Conservation (phyloP, 2,797 vertebrate genomes). For the Oreochromis mossambicus region DNA sequence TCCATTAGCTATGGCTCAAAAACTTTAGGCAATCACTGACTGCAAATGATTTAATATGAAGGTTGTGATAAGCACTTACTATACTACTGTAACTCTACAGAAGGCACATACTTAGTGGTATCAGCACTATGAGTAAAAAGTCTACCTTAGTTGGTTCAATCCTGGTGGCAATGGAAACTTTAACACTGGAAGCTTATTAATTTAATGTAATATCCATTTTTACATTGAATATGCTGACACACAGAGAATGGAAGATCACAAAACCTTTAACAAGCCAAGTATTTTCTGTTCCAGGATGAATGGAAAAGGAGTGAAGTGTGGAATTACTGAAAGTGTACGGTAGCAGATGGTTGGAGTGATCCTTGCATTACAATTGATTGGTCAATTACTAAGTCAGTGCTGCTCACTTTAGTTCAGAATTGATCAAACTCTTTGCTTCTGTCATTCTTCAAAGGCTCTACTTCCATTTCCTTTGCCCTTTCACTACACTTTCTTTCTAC, state of each 20-base stretch:
- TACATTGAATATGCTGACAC: not conserved
- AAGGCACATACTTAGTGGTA: not conserved
- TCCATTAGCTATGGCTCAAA: not conserved
- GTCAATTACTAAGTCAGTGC: constrained; percentile 19
- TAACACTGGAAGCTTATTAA: not conserved
- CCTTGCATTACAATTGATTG: constrained; percentile 42
- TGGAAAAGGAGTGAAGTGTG: not conserved
- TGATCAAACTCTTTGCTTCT: constrained; percentile 28
- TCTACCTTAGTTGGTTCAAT: not conserved
- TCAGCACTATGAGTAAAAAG: not conserved
- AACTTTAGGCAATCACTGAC: not conserved
- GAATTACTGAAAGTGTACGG: not conserved
- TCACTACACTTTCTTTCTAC: not conserved
- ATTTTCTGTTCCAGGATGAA: not conserved
- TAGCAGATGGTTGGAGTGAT: not conserved
- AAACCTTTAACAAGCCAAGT: not conserved
- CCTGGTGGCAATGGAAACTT: not conserved
- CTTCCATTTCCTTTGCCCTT: not conserved
- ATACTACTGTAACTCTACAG: not conserved
- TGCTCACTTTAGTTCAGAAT: constrained; percentile 45
- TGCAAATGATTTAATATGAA: not conserved
- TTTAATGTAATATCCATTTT: not conserved
- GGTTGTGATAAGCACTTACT: not conserved
- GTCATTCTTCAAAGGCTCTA: constrained; percentile 13
- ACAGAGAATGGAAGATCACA: not conserved